Base-by-base conservation (phyloP, 2,888 invertebrate species). In the Drosophila testacea region DNA sequence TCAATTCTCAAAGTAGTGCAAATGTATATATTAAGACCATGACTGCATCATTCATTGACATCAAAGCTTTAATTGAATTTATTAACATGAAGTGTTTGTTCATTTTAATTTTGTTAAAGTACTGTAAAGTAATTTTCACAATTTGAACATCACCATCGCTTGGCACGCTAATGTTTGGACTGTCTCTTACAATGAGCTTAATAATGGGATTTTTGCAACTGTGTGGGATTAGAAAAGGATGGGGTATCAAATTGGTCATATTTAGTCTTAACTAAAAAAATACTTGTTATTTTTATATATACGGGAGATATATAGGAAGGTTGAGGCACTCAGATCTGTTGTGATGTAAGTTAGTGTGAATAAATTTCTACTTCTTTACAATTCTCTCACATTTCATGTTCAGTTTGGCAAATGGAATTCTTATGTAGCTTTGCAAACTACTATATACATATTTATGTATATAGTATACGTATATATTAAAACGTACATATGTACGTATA, bases 381-480 rank as follows among this genome's bases (percentile, higher is more conserved):
- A 69, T 56, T 61, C 38, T 10, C 57, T 67, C 57, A 71, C 38
- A 51, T 67, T 71, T 67, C 60, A 70, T 82, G 70, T 75, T 57
- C 57, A 48, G 44, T 62, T 44, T 7, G 27, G 78, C 69, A 83
- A 83, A 83, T 83, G 88, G 88, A 83, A 73, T 70, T 83, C 71
- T 73, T 88, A 77, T 83, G 83, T 83, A 69, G 61, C 32, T 70
- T 59, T 56, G 16, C 28, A 44, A 52, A 59, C 72, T 30, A 34
- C 36, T 48, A 38, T 51, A 28, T 62, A 44, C 28, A 30, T 68
- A 42, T 30, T 13, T 47, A 22, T 22, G 2, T 22, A 22, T 22
- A 22, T 22, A 22, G 13, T 30, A 28, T n/a, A 34, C 22, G 7
- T 46, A 28, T 28, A 11, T 34, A 4, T 36, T 22, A 22, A 22